Conservation (phyloP, 2,797 vertebrate genomes). For the Periparus ater region DNA sequence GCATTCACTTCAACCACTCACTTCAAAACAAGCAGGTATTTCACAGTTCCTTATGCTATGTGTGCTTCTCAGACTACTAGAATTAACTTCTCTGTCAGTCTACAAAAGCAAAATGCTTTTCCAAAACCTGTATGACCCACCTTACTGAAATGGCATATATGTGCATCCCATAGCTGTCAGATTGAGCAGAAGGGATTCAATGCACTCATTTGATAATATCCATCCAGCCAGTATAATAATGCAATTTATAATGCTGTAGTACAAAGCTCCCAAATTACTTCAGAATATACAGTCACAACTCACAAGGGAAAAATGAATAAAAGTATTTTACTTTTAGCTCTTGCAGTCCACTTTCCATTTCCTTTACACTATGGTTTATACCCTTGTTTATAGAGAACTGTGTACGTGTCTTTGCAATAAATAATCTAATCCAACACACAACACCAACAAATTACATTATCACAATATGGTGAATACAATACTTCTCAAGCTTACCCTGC, state of each 20-base stretch:
- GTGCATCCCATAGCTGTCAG: not conserved
- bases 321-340: not conserved
- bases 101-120: not conserved
- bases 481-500: not conserved
- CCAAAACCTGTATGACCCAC: not conserved
- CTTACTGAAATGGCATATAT: not conserved
- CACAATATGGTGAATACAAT: not conserved
- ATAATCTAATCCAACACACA: not conserved
- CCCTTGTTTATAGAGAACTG: not conserved
- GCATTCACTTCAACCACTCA: not conserved
- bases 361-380: not conserved
- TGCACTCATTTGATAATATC: not conserved
- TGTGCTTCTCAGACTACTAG: not conserved
- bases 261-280: not conserved
- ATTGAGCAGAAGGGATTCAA: not conserved
- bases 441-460: not conserved
- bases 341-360: not conserved
- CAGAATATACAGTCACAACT: not conserved
- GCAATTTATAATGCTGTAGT: not conserved
- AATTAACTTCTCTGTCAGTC: not conserved
- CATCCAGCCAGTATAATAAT: not conserved
- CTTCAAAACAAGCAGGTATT: not conserved
- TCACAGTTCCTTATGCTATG: not conserved
- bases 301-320: not conserved
- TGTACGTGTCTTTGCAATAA: not conserved